Conservation (phyloP, 2,888 invertebrate genomes). For the Gymnosoma rotundatum region DNA sequence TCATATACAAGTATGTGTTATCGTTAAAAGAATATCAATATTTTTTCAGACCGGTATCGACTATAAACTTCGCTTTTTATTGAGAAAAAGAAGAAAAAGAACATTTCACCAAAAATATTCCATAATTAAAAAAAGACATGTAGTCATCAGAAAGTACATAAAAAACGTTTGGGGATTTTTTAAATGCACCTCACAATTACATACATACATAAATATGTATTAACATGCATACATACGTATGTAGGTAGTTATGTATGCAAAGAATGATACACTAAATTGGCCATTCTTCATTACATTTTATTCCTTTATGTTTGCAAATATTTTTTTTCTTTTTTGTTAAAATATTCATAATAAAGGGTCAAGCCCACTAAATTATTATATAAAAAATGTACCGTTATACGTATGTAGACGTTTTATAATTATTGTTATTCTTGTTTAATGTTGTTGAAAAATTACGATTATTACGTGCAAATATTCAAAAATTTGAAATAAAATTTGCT, state of each 20-base stretch:
- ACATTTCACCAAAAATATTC: constrained; percentile 43
- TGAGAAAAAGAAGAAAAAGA: constrained; percentile 40
- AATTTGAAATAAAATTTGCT: constrained; percentile 16
- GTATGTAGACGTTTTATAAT: constrained; percentile 20
- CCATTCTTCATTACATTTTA: background rate
- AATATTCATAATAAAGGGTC: background rate
- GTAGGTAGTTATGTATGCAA: too few relatives aligned
- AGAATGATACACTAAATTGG: background rate
- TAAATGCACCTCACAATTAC: constrained; percentile 57
- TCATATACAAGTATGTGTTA: constrained; percentile 18
- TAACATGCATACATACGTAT: too few relatives aligned
- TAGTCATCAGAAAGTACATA: background rate
- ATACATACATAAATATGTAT: too few relatives aligned
- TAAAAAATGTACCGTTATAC: constrained; percentile 30
- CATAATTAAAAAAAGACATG: constrained; percentile 25
- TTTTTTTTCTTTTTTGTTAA: constrained; percentile 6
- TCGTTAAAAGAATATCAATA: constrained; percentile 57
- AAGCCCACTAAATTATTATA: constrained; percentile 13
- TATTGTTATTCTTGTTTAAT: constrained; percentile 30
- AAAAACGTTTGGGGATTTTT: constrained; percentile 28
- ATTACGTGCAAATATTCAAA: constrained; percentile 27
- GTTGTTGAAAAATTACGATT: constrained; percentile 22
- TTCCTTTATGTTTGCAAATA: constrained; percentile 32
- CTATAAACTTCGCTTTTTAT: constrained; percentile 50
- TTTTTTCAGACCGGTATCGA: constrained; percentile 9